Conservation (phyloP, 1,140 invertebrate species). For the Tetramorium simillimum region DNA sequence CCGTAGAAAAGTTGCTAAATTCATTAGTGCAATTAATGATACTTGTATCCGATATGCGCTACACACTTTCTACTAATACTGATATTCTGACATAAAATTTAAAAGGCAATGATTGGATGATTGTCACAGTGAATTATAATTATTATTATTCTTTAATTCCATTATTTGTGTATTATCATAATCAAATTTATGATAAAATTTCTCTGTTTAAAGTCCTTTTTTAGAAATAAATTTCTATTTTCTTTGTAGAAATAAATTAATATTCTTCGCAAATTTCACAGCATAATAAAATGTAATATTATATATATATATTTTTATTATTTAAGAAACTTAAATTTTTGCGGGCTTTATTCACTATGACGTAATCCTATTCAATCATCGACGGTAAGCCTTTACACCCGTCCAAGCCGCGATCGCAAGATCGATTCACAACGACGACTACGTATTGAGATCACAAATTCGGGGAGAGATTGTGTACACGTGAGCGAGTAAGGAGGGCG, state of each 20-base stretch:
- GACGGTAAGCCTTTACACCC: constrained; percentile 51
- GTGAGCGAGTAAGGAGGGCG: constrained; percentile 15
- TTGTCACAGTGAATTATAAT: neutral
- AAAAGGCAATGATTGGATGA: constrained; percentile 27
- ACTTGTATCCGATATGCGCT: neutral
- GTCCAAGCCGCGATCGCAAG: constrained; percentile 54
- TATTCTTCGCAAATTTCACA: neutral
- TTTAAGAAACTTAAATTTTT: neutral
- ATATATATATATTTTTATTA: neutral
- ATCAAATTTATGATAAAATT: neutral
- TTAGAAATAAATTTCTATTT: neutral
- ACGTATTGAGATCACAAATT: constrained; percentile 40
- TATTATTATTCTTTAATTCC: neutral
- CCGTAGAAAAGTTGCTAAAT: neutral
- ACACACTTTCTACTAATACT: constrained; percentile 17
- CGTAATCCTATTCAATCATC: constrained; percentile 20
- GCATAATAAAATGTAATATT: neutral
- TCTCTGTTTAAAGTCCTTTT: neutral
- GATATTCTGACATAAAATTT: constrained; percentile 33
- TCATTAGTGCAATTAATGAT: neutral
- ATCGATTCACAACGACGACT: constrained; percentile 63
- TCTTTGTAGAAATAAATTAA: neutral
- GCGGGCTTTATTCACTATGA: neutral
- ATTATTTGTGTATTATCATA: neutral
- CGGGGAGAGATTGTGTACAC: neutral